Evolutionary conservation across 2,797 vertebrate genomes (phyloP), one percentile per base, ranked within the genome.

Genomic region (Ptychadena robeensis): DNA sequence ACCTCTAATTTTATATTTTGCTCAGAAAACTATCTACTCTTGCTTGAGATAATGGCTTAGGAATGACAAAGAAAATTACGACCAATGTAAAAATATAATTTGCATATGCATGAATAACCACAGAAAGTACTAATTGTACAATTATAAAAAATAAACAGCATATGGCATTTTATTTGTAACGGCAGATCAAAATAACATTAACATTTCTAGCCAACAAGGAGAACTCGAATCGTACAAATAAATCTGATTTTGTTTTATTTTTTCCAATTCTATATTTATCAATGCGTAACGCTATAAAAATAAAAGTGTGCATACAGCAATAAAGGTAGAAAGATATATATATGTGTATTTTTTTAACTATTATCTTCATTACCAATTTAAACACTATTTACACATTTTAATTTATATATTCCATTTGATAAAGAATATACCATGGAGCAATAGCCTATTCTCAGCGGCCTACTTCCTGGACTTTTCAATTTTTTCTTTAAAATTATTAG

Each of bases 121-220:
- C 78, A 85, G 82, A 85, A 80, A 75, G 71, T 81, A 80, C 82
- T 71, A 79, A 80, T 85, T 85, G 78, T 85, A 85, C 82, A 85
- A 85, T 85, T 85, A 80, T 81, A 80, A 85, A 85, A 85, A 80
- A 85, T 85, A 85, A 85, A 85, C 82, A 85, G 72, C 82, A 85
- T 85, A 85, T 85, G 82, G 82, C 82, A 85, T 85, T 85, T 80
- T 85, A 85, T 85, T 85, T 85, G 78, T 80, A 80, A 80, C 48
- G 15, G 82, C 82, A 81, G 37, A 64, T 85, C 78, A 80, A 85
- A 85, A 85, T 85, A 85, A 85, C 78, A 85, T 85, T 80, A 85
- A 71, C 78, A 75, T 80, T 85, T 85, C 78, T 76, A 69, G 68
- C 82, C 82, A 84, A 80, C 82, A 76, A 80, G 71, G 72, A 80